Evolutionary conservation across 2,888 invertebrate species (phyloP), one percentile per base, ranked within the genome.

Genomic region (Orthonychiurus folsomi): DNA sequence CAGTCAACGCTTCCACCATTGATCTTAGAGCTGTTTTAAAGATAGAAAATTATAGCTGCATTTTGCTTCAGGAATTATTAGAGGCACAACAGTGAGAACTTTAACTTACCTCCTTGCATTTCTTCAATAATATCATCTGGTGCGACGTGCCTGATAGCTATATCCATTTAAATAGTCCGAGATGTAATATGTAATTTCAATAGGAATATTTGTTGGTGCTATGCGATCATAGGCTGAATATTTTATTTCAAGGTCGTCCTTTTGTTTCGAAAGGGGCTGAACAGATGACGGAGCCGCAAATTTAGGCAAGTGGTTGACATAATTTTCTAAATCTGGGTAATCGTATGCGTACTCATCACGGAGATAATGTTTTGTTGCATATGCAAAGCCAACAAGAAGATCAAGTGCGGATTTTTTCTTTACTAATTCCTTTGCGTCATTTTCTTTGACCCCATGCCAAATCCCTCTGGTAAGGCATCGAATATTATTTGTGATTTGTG

Each of bases 211-310:
- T 27, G 69, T 67, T 12, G 69, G 69, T 1, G 69, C 68, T 24
- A 57, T 61, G 48, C 62, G 61, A n/a, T 67, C 69, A 54, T 66
- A 63, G 27, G 67, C 66, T 25, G 62, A 67, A 28, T 64, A 60
- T 28, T 56, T 64, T 53, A 63, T 60, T 26, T 62, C 59, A 23
- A n/a, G 57, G 52, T 56, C 50, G 58, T 60, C 25, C 21, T 61
- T 57, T 24, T 65, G 62, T 18, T 18, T 54, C 25, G 47, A 27
- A 9, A 63, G 26, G 1, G 65, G 62, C 56, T 53, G 63, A 56
- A 66, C 70, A 1, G 70, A 70, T 20, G 66, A 65, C 2, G 72
- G 70, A 3, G 69, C 71, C 9, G 64, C 59, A 55, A 72, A 70
- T 28, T 59, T 61, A 1, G 70, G 72, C 37, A 72, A 54, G 61